Percentiles rank a stretch among this genome's conserved stretches.
Conservation (phyloP, 2,113 vertebrate species). For the Microtus oregoni region DNA sequence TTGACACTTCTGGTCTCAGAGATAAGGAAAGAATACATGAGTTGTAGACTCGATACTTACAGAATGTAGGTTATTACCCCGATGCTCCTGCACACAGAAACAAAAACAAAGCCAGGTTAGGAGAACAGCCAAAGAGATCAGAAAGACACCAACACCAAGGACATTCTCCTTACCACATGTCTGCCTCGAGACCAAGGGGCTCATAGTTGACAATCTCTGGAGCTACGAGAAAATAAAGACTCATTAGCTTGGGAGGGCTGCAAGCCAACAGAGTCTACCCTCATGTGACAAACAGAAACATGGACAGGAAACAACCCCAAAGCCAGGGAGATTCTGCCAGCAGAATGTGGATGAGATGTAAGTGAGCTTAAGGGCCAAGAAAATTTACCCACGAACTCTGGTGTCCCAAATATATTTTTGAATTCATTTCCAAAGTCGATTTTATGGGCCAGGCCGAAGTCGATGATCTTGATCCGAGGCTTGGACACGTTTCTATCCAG, state of each 20-base stretch:
- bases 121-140: conserved; percentile 21
- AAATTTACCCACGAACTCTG: conserved; percentile 97
- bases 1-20: conserved; percentile 54
- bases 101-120: conserved; percentile 76
- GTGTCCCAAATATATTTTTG: conserved; percentile 99
- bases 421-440: conserved; percentile 99
- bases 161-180: conserved; percentile 96
- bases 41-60: conserved; percentile 87
- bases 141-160: background rate
- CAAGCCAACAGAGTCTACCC: background rate
- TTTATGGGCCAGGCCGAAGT: conserved; percentile 98
- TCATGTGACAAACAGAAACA: background rate
- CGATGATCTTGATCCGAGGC: conserved; percentile 98
- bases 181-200: conserved; percentile 97
- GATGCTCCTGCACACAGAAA: conserved; percentile 89
- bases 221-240: conserved; percentile 89
- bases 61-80: conserved; percentile 94
- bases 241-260: background rate
- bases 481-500: conserved; percentile 95
- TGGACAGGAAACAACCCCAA: background rate
- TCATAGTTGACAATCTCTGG: conserved; percentile 99
- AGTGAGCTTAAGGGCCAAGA: conserved; percentile 51
- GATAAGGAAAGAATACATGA: background rate
- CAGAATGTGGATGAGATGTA: background rate
- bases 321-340: background rate